These are phyloP conservation scores for Halictus quadricinctus DNA, from an alignment of 2,888 invertebrate species.

Conservation along the genomic window DNA sequence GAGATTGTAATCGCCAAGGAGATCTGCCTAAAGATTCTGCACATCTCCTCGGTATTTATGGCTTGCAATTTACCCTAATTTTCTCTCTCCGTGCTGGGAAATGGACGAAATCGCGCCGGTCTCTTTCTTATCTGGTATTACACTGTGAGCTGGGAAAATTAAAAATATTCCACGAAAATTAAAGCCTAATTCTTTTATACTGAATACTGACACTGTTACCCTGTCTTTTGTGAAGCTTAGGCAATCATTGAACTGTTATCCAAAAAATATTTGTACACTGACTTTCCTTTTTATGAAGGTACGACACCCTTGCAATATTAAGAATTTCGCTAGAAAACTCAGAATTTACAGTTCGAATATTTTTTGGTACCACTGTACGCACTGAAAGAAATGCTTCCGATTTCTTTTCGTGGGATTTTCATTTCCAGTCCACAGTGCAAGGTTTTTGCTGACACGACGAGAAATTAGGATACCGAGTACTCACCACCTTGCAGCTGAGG, in stretches of 20 bases:
- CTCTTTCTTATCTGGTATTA: background rate
- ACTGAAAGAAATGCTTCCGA: background rate
- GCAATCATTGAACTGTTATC: too few species aligned
- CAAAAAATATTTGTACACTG: too few species aligned
- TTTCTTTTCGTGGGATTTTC: background rate
- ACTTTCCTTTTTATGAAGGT: too few species aligned
- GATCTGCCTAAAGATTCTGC: background rate
- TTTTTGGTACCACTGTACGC: background rate
- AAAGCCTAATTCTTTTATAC: background rate
- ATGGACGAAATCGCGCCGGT: background rate
- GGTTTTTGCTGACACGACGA: background rate
- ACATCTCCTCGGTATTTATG: background rate
- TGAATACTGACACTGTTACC: background rate
- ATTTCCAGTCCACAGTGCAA: background rate
- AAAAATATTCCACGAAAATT: background rate
- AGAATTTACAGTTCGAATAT: too few species aligned
- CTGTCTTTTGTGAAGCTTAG: background rate
- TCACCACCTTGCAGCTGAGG: slow-evolving; percentile 95
- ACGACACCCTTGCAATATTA: too few species aligned
- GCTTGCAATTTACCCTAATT: background rate
- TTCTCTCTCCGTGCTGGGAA: background rate
- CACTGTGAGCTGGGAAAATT: background rate
- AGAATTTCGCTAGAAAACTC: too few species aligned
- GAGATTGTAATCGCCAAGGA: background rate
- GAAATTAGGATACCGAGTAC: slow-evolving; percentile 65